Evolutionary conservation across 2,888 invertebrate genomes (phyloP).

Genomic region (Blastobasis lacticolella): DNA sequence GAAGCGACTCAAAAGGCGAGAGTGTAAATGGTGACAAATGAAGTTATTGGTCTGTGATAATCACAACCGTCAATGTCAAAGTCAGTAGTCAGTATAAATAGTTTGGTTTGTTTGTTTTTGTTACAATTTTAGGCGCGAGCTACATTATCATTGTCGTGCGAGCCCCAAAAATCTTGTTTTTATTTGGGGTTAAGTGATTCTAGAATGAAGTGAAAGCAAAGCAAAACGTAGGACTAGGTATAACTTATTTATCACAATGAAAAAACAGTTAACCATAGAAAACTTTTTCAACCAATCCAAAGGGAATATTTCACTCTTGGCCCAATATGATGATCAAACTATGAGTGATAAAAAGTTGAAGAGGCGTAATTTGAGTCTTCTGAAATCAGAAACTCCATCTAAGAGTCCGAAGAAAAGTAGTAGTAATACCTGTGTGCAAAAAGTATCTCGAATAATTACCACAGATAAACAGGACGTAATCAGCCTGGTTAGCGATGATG

Average conservation of each 20-base stretch:
- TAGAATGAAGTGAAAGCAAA: too few species aligned
- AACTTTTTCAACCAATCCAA: constrained; percentile 26
- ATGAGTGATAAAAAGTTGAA: constrained; percentile 10
- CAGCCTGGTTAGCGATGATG: constrained; percentile 39
- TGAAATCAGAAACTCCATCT: constrained; percentile 19
- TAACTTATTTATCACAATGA: constrained; percentile 20
- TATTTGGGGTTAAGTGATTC: too few species aligned
- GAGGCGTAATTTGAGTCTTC: constrained; percentile 28
- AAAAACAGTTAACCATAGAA: constrained; percentile 25
- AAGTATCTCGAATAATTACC: not conserved
- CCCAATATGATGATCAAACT: constrained; percentile 10
- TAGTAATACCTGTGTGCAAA: not conserved
- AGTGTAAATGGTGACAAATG: too few species aligned
- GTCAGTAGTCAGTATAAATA: too few species aligned
- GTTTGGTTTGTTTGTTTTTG: too few species aligned
- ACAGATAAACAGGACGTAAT: constrained; percentile 20
- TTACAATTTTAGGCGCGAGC: too few species aligned
- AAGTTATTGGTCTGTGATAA: too few species aligned
- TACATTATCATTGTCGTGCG: too few species aligned
- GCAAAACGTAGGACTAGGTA: too few species aligned
- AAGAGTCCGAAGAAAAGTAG: constrained; percentile 22
- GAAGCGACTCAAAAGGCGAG: too few species aligned
- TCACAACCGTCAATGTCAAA: too few species aligned
- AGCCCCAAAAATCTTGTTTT: too few species aligned
- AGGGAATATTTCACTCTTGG: constrained; percentile 11